A percentile compares a stretch with the other conserved stretches of the same genome.
Evolutionary conservation across 2,113 vertebrate genomes (phyloP).

Genomic region (Neotoma lepida): DNA sequence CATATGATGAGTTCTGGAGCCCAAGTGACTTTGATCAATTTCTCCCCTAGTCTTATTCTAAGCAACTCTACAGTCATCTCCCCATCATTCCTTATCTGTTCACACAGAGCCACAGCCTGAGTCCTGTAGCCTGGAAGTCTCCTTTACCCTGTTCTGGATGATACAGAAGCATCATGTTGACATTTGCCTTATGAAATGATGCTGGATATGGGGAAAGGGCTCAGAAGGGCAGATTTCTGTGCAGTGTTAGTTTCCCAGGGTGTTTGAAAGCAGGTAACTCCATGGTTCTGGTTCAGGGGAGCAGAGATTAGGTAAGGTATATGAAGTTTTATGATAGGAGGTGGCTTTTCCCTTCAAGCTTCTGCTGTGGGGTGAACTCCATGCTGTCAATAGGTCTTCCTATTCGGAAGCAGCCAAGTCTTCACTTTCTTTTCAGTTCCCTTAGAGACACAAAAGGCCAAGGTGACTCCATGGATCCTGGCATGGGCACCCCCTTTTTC

Average conservation of each 20-base stretch:
- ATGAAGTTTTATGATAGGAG: neutral
- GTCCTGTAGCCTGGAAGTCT: neutral
- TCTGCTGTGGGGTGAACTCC: neutral
- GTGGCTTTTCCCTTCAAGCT: too few species aligned
- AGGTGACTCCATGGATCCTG: neutral
- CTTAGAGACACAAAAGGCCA: neutral
- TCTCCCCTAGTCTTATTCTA: neutral
- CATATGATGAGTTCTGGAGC: neutral
- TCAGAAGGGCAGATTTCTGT: neutral
- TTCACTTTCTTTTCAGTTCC: neutral
- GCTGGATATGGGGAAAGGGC: neutral
- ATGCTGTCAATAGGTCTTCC: neutral
- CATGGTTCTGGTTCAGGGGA: neutral
- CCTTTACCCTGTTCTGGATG: neutral
- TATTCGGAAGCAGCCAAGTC: neutral
- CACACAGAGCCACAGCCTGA: neutral
- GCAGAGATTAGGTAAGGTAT: neutral
- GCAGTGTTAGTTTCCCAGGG: neutral
- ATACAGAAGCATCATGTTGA: neutral
- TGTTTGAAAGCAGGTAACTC: neutral
- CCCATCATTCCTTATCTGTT: neutral
- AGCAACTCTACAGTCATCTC: neutral
- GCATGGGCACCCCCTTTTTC: neutral
- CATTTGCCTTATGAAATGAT: neutral
- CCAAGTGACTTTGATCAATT: neutral